Percentiles rank a stretch among this genome's conserved stretches.
phyloP scores from a whole-genome alignment of 30 jellyfish, hydroid and myxozoan genomes.

The Cassiopea xamachana region DNA sequence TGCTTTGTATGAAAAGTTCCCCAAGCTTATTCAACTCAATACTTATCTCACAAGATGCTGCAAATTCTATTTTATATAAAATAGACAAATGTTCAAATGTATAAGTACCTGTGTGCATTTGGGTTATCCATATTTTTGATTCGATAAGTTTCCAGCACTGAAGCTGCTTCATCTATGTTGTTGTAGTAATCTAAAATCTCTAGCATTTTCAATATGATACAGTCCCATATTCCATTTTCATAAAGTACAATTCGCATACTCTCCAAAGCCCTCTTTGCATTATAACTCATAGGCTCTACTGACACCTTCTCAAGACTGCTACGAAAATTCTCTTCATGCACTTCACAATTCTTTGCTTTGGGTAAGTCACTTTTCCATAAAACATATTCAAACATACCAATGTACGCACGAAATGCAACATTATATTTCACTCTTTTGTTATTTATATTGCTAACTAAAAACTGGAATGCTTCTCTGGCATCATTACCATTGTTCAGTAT shows the following conservation, averaged over 20 bases:
- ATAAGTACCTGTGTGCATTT: conserved; percentile 55
- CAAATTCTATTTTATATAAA: too few species aligned
- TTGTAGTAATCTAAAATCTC: conserved; percentile 48
- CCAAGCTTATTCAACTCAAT: too few species aligned
- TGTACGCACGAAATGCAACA: conserved; percentile 32
- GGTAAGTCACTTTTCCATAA: conserved; percentile 35
- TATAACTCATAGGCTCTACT: conserved; percentile 8
- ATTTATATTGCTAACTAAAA: conserved; percentile 1
- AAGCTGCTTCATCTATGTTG: conserved; percentile 13
- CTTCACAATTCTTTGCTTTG: not conserved
- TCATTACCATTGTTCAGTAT: conserved; percentile 29
- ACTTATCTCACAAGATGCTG: too few species aligned
- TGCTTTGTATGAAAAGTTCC: too few species aligned
- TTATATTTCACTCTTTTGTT: conserved; percentile 46
- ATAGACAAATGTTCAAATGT: too few species aligned
- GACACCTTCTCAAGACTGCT: not conserved
- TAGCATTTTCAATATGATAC: conserved; percentile 42
- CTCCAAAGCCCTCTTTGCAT: conserved; percentile 54
- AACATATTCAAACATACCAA: conserved; percentile 62
- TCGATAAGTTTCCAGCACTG: conserved; percentile 28
- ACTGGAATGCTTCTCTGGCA: conserved; percentile 52
- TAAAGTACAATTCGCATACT: conserved; percentile 28
- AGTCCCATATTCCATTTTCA: conserved; percentile 59
- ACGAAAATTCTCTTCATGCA: conserved; percentile 3
- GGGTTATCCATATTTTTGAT: conserved; percentile 49